Conservation (phyloP, 2,888 invertebrate species). For the Scotopteryx bipunctaria region DNA sequence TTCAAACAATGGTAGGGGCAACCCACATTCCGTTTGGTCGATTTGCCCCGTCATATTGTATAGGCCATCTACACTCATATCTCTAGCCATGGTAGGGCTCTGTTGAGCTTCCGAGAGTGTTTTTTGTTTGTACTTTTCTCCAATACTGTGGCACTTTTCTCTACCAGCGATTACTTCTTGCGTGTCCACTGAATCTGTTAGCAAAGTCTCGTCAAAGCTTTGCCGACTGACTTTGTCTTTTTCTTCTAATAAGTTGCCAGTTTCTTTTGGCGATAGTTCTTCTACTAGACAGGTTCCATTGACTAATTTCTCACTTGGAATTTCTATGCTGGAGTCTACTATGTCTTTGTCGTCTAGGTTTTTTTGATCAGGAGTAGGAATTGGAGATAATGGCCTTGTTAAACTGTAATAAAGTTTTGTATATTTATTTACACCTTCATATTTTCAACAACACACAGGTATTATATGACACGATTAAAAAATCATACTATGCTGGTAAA, state of each 20-base stretch:
- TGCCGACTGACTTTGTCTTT: constrained; percentile 73
- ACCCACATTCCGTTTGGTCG: constrained; percentile 90
- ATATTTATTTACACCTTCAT: constrained; percentile 3
- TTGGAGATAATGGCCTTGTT: constrained; percentile 71
- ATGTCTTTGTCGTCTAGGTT: constrained; percentile 40
- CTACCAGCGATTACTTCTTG: constrained; percentile 63
- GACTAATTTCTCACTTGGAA: constrained; percentile 50
- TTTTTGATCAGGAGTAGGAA: constrained; percentile 51
- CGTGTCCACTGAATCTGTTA: constrained; percentile 66
- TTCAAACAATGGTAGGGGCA: constrained; percentile 93
- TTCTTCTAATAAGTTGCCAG: constrained; percentile 70
- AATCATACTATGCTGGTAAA: too few species aligned
- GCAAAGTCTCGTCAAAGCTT: constrained; percentile 70
- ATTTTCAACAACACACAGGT: background rate
- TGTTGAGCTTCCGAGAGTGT: constrained; percentile 68
- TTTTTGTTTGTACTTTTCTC: constrained; percentile 78
- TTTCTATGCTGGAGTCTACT: constrained; percentile 47
- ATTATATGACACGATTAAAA: too few species aligned
- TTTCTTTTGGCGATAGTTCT: constrained; percentile 71
- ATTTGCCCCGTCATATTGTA: constrained; percentile 87
- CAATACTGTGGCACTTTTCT: constrained; percentile 79
- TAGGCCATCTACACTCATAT: constrained; percentile 85
- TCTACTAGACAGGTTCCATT: constrained; percentile 63
- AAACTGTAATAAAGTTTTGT: constrained; percentile 50
- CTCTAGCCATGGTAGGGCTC: constrained; percentile 85